Conservation (phyloP, 2,113 vertebrate species). For the Pica pica region DNA sequence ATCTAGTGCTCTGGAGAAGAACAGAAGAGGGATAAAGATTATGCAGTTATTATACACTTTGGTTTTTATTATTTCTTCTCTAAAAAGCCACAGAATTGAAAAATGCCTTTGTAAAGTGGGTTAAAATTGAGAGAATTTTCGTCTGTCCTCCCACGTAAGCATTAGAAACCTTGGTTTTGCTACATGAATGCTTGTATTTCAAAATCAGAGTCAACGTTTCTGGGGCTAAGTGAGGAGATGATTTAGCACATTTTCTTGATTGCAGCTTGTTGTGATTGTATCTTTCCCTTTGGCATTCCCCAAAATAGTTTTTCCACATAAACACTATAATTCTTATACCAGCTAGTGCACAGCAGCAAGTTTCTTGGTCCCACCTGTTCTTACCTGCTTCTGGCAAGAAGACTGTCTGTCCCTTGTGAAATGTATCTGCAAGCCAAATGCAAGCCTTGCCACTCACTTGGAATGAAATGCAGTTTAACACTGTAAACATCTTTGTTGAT, state of each 20-base stretch:
- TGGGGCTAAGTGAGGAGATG: not conserved
- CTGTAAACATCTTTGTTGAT: not conserved
- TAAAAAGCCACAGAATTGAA: not conserved
- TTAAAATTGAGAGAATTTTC: not conserved
- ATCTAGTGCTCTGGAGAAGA: not conserved
- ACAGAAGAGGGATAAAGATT: not conserved
- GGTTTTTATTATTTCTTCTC: not conserved
- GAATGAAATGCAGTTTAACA: not conserved
- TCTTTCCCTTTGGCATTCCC: not conserved
- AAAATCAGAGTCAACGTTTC: not conserved
- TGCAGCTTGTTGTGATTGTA: not conserved
- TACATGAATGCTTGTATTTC: not conserved
- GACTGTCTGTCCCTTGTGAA: not conserved
- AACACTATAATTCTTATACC: not conserved
- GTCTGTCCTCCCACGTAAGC: not conserved
- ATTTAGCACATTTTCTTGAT: conserved; percentile 3
- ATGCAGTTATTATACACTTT: not conserved
- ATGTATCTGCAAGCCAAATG: not conserved
- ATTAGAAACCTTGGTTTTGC: not conserved
- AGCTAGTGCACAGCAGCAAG: not conserved
- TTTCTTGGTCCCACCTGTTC: not conserved
- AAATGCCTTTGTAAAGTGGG: not conserved
- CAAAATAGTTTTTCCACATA: not conserved
- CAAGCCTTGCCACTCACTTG: not conserved
- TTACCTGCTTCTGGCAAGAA: not conserved